Evolutionary conservation across 2,797 vertebrate genomes (phyloP).

Genomic region (Phyllotis vaccarum): DNA sequence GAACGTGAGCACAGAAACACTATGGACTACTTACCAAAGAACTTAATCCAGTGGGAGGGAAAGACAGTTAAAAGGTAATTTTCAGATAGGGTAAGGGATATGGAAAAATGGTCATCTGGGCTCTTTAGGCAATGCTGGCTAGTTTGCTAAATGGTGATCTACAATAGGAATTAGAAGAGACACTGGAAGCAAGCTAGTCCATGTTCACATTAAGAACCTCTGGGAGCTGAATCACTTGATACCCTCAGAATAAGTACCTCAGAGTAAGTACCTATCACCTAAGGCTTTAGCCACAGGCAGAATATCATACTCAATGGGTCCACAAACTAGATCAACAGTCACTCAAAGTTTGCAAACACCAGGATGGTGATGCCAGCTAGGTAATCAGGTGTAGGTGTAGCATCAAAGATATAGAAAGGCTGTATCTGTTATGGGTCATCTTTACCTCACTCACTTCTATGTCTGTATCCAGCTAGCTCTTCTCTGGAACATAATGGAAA

Average conservation of each 20-base stretch:
- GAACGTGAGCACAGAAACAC: conserved; percentile 4
- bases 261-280: not conserved
- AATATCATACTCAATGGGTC: not conserved
- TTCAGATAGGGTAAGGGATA: not conserved
- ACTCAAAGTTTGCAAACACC: not conserved
- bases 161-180: conserved; percentile 7
- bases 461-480: not conserved
- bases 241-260: not conserved
- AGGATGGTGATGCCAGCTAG: not conserved
- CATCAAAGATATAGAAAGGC: conserved; percentile 37
- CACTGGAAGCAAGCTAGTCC: not conserved
- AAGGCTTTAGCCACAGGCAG: not conserved
- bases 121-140: not conserved
- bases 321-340: conserved; percentile 39
- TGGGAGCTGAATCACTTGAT: not conserved
- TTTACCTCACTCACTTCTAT: not conserved
- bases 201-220: not conserved
- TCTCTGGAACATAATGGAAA: not conserved
- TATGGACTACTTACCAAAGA: conserved; percentile 23
- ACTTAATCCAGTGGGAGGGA: conserved; percentile 15
- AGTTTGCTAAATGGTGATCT: not conserved
- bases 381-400: not conserved
- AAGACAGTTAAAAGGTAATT: conserved; percentile 14
- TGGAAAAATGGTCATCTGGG: not conserved
- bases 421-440: conserved; percentile 10